Evolutionary conservation across 2,797 vertebrate genomes (phyloP), one percentile per base, ranked within the genome.

Genomic region (Cryptoblepharus egeriae): DNA sequence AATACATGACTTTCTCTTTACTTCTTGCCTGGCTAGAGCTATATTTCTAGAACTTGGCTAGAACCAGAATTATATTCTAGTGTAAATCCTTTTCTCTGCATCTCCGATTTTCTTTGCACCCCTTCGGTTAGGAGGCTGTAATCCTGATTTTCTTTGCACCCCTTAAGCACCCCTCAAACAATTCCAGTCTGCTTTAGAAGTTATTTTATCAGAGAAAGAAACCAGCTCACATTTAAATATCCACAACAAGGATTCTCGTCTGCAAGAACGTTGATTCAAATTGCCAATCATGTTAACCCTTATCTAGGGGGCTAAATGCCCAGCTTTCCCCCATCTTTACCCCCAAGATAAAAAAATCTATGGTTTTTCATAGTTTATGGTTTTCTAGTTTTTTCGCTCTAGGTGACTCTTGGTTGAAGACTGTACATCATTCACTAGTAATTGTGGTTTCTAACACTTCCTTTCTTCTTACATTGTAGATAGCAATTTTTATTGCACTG

Each of bases 381-480:
- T 30, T 67, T 9, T 65, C 30, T 3, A 9, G n/a, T n/a, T n/a
- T n/a, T n/a, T 30, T 15, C 3, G 28, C 42, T 45, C 45, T 49
- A 12, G 45, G 12, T 22, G 7, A 0, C 1, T 9, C 0, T 0
- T 0, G 0, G 12, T 4, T 1, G 5, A 52, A 24, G 58, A 5
- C 11, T 3, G 2, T 37, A 12, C n/a, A 28, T 35, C 37, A 15
- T 45, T 69, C 57, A 42, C 45, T 20, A 3, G 8, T 18, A 18
- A 10, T 45, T 11, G 1, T 22, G 1, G 45, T 28, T 12, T 68
- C 42, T 16, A 18, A n/a, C 16, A 37, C 30, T 4, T n/a, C 37
- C 30, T 20, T 42, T 28, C 2, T 1, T 32, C 72, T 26, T 24
- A 15, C 5, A n/a, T n/a, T n/a, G n/a, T n/a, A n/a, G n/a, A n/a